Conservation (phyloP, 2,888 invertebrate species). For the Lamellibrachia satsuma region DNA sequence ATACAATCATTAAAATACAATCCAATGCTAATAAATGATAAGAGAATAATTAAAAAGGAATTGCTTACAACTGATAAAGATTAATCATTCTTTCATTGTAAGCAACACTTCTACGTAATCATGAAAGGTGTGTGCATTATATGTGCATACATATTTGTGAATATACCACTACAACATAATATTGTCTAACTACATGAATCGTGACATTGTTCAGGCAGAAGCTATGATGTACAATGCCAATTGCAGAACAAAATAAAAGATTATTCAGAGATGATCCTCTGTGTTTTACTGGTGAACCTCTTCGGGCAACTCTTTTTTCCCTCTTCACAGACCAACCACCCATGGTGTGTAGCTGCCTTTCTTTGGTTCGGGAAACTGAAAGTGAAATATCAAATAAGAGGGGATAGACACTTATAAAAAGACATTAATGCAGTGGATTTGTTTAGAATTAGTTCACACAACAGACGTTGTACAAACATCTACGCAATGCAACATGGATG, state of each 20-base stretch:
- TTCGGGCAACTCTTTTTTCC: not conserved
- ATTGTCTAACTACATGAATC: not conserved
- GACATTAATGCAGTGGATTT: too few relatives aligned
- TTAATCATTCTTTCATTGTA: too few relatives aligned
- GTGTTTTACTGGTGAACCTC: not conserved
- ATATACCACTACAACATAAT: not conserved
- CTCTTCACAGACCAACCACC: conserved; percentile 47
- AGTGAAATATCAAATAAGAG: not conserved
- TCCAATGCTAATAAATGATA: too few relatives aligned
- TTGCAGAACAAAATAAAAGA: not conserved
- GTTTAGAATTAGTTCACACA: too few relatives aligned
- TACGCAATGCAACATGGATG: too few relatives aligned
- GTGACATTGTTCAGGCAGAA: not conserved
- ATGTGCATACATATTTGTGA: not conserved
- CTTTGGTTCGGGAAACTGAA: conserved; percentile 55
- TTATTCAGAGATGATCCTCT: not conserved
- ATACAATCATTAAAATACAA: too few relatives aligned
- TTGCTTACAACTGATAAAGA: too few relatives aligned
- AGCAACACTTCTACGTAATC: not conserved
- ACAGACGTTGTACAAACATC: too few relatives aligned
- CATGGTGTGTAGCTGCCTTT: conserved; percentile 54
- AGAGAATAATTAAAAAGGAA: too few relatives aligned
- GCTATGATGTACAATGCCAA: not conserved
- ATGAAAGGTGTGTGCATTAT: not conserved
- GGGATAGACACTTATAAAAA: not conserved